Percentiles rank a stretch among this genome's conserved stretches.
Evolutionary conservation across 2,113 vertebrate genomes (phyloP).

Genomic region (Microcebus jonahi): DNA sequence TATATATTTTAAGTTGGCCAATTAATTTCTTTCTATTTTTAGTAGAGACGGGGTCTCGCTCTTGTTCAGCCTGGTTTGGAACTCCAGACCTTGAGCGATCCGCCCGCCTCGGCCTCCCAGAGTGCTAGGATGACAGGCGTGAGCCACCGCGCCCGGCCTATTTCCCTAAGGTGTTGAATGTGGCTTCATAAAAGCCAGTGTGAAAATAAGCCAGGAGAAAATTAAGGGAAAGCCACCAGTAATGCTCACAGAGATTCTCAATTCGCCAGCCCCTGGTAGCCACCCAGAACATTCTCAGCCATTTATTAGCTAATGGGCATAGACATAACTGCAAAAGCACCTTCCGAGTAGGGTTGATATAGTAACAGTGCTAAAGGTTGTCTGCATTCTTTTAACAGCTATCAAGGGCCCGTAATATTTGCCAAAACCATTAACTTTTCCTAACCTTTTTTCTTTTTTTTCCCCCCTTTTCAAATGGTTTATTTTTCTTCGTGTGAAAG

Average conservation of each 20-base stretch:
- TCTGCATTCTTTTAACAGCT: neutral
- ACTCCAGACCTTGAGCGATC: no score
- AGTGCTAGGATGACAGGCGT: no score
- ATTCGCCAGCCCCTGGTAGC: neutral
- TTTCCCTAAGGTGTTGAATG: neutral
- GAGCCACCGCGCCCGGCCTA: no score
- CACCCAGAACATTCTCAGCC: neutral
- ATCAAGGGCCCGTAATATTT: neutral
- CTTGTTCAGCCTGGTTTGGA: no score
- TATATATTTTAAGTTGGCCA: no score
- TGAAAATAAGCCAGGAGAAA: constrained; percentile 12
- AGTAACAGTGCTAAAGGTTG: neutral
- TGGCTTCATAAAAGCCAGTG: neutral
- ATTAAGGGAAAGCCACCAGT: neutral
- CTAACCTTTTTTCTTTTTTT: neutral
- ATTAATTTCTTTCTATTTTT: no score
- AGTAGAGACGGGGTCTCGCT: no score
- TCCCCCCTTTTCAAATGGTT: neutral
- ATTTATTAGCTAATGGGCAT: neutral
- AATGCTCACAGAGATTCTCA: neutral
- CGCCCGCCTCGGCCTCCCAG: no score
- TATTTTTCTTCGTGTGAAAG: neutral
- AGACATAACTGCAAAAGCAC: neutral
- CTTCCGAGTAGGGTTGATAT: neutral
- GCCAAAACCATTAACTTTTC: neutral